phyloP scores from a whole-genome alignment of 2,888 invertebrate species.

The Heliconius charithonia region DNA sequence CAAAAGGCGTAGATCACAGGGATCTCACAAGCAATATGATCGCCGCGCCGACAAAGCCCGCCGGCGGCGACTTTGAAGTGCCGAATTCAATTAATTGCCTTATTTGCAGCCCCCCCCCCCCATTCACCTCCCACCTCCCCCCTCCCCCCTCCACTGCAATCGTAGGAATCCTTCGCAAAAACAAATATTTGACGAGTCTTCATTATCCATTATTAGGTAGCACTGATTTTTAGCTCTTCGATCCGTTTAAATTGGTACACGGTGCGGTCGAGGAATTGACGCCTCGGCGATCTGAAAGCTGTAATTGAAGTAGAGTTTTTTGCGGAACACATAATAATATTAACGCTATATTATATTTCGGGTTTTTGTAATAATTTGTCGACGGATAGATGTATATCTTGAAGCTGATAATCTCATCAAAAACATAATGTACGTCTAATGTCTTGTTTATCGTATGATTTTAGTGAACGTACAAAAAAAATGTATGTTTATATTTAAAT shows the following conservation, averaged over 20 bases:
- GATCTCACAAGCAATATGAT: constrained; percentile 62
- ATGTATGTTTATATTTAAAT: constrained; percentile 47
- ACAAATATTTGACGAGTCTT: constrained; percentile 80
- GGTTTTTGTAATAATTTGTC: background rate
- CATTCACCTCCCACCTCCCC: constrained; percentile 19
- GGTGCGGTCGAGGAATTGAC: constrained; percentile 19
- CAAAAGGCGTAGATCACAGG: constrained; percentile 47
- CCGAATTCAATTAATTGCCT: constrained; percentile 84
- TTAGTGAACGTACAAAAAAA: constrained; percentile 25
- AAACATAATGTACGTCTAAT: background rate
- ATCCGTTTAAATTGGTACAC: constrained; percentile 31
- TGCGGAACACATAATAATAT: background rate
- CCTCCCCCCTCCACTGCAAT: constrained; percentile 66
- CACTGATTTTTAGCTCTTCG: constrained; percentile 58
- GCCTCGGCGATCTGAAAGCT: constrained; percentile 22
- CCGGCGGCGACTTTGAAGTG: constrained; percentile 76
- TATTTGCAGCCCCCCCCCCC: constrained; percentile 65
- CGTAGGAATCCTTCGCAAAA: constrained; percentile 76
- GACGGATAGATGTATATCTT: background rate
- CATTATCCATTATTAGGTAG: constrained; percentile 79
- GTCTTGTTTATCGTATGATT: constrained; percentile 1
- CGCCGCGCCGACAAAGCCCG: constrained; percentile 79
- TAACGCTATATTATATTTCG: background rate
- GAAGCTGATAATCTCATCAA: background rate
- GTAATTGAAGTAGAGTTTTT: constrained; percentile 10